Percentiles rank a stretch among this genome's conserved stretches.
Conservation (phyloP, 2,888 invertebrate species). For the Baccha elongata region DNA sequence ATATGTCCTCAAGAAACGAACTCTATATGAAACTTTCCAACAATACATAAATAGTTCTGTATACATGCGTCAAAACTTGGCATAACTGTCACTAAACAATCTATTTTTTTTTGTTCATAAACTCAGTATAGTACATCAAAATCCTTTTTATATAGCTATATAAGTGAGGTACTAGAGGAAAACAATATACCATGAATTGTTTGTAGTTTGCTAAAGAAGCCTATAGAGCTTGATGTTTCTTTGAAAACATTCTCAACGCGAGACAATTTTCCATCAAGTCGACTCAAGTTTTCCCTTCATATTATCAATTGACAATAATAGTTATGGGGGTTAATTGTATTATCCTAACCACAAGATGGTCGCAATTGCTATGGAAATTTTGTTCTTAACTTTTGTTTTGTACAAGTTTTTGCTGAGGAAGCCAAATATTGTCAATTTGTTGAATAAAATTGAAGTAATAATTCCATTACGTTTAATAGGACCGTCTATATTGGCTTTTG, state of each 20-base stretch:
- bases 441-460: background rate
- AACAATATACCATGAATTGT: too few species aligned
- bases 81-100: too few species aligned
- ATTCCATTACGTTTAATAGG: background rate
- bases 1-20: background rate
- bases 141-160: too few species aligned
- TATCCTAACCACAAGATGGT: conserved; percentile 18
- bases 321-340: conserved; percentile 17
- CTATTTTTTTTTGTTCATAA: too few species aligned
- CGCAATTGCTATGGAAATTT: conserved; percentile 16
- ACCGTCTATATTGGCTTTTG: background rate
- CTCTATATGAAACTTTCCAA: background rate
- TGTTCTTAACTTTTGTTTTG: background rate
- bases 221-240: too few species aligned
- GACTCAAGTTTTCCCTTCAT: background rate
- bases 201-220: too few species aligned
- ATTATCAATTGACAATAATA: conserved; percentile 16
- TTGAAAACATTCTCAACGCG: background rate
- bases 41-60: background rate
- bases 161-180: too few species aligned
- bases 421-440: background rate
- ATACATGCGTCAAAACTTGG: background rate
- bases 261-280: background rate
- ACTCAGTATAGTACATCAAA: too few species aligned
- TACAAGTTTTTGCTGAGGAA: background rate